These are phyloP conservation scores for Azorinus chamasolen DNA, from an alignment of 2,888 invertebrate species.

Conservation along the genomic window DNA sequence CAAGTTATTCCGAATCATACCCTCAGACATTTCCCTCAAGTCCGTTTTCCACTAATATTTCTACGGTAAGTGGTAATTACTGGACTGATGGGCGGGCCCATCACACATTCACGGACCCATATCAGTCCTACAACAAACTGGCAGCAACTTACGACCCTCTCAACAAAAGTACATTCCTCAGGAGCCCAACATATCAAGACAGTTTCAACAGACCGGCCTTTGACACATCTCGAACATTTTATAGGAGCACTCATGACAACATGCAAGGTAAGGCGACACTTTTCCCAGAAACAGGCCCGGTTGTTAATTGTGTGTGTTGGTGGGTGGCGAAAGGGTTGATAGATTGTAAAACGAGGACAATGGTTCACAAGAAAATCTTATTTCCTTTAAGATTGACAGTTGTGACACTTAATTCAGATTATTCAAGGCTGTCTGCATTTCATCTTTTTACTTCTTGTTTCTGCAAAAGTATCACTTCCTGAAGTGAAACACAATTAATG, in stretches of 20 bases:
- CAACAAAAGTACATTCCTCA: constrained; percentile 70
- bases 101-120: constrained; percentile 69
- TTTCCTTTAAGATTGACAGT: too few relatives aligned
- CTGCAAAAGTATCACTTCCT: too few relatives aligned
- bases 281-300: too few relatives aligned
- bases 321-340: too few relatives aligned
- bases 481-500: too few relatives aligned
- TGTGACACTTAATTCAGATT: too few relatives aligned
- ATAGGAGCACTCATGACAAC: constrained; percentile 72
- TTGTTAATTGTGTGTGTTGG: too few relatives aligned
- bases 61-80: constrained; percentile 65
- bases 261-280: constrained; percentile 68
- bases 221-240: constrained; percentile 71
- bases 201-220: constrained; percentile 69
- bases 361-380: too few relatives aligned
- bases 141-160: constrained; percentile 71
- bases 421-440: too few relatives aligned
- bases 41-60: constrained; percentile 65
- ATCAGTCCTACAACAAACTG: constrained; percentile 71
- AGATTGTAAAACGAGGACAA: too few relatives aligned
- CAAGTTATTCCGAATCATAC: constrained; percentile 68
- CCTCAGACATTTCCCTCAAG: constrained; percentile 67
- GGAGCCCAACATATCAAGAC: constrained; percentile 71
- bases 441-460: too few relatives aligned
- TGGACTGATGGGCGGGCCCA: constrained; percentile 71